phyloP scores from a whole-genome alignment of 2,113 vertebrate genomes.

The Laticauda laticaudata region DNA sequence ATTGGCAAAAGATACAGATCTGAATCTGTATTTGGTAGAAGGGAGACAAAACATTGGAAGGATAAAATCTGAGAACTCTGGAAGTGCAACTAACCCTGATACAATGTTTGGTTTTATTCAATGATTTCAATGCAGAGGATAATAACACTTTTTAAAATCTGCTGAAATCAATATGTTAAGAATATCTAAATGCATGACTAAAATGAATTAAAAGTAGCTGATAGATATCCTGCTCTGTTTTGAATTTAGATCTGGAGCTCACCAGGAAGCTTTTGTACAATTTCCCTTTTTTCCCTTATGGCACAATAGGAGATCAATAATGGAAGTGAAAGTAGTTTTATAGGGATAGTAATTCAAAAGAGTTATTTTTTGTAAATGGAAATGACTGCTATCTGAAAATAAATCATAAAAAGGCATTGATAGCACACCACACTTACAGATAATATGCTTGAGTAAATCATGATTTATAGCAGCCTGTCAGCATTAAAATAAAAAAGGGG shows the following conservation, averaged over 20 bases:
- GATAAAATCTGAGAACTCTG: not conserved
- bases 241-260: not conserved
- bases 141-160: not conserved
- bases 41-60: not conserved
- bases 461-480: conserved; percentile 59
- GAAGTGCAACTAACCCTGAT: not conserved
- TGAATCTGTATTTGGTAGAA: not conserved
- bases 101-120: not conserved
- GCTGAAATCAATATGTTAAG: not conserved
- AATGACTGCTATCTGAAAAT: conserved; percentile 27
- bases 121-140: not conserved
- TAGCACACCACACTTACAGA: conserved; percentile 36
- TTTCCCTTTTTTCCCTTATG: not conserved
- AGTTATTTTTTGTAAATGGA: conserved; percentile 47
- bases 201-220: not conserved
- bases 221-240: not conserved
- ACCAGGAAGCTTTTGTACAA: not conserved
- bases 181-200: not conserved
- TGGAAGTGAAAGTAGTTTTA: not conserved
- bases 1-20: not conserved
- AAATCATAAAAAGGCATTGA: conserved; percentile 36
- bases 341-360: conserved; percentile 29
- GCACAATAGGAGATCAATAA: not conserved
- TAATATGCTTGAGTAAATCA: conserved; percentile 64
- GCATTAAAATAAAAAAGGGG: conserved; percentile 54